Evolutionary conservation across 2,113 vertebrate genomes (phyloP).

Genomic region (Oceanodroma tethys): DNA sequence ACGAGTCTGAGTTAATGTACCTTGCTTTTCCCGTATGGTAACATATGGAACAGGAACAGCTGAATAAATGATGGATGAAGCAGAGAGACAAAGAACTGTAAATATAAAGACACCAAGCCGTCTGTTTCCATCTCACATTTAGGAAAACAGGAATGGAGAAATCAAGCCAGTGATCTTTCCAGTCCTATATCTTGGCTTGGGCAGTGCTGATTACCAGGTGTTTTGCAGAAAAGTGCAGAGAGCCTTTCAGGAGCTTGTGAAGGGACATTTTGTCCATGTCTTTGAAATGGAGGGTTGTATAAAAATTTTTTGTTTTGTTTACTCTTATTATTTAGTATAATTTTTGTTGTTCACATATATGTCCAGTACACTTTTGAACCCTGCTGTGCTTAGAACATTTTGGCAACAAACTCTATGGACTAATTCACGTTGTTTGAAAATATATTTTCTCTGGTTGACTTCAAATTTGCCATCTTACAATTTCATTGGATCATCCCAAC

Average conservation of each 20-base stretch:
- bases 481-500: neutral
- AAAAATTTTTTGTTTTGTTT: neutral
- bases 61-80: constrained; percentile 38
- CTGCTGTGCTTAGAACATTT: neutral
- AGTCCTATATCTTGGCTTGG: neutral
- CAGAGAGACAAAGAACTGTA: constrained; percentile 6
- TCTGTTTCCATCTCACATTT: neutral
- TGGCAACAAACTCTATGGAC: neutral
- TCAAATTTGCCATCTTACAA: neutral
- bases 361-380: neutral
- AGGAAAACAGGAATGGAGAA: neutral
- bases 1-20: constrained; percentile 36
- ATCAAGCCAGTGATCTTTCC: neutral
- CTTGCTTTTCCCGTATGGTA: constrained; percentile 52
- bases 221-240: neutral
- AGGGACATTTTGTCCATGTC: neutral
- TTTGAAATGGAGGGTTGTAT: neutral
- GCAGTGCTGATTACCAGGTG: neutral
- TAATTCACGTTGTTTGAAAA: neutral
- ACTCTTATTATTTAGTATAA: neutral
- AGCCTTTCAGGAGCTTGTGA: neutral
- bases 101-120: neutral
- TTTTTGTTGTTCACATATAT: neutral
- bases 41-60: constrained; percentile 19
- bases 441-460: neutral